phyloP scores from a whole-genome alignment of 2,113 vertebrate species.

The Odontesthes bonariensis region DNA sequence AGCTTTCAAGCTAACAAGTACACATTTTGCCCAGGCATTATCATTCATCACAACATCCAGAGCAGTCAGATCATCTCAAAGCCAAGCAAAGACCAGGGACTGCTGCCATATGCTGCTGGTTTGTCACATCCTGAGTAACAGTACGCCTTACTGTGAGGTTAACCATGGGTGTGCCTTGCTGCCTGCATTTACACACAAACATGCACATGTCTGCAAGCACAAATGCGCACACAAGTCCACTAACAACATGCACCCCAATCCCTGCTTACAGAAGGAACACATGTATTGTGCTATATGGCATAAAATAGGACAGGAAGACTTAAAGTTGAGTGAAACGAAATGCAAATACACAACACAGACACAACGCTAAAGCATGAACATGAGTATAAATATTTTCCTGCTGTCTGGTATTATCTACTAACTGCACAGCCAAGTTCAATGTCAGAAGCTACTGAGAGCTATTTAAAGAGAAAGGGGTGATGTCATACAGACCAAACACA shows the following conservation, averaged over 20 bases:
- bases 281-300: neutral
- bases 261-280: slow-evolving; percentile 14
- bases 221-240: neutral
- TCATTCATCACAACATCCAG: slow-evolving; percentile 32
- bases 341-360: slow-evolving; percentile 18
- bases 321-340: slow-evolving; percentile 3
- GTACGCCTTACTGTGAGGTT: slow-evolving; percentile 74
- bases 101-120: slow-evolving; percentile 71
- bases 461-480: slow-evolving; percentile 71
- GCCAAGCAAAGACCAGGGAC: slow-evolving; percentile 34
- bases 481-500: slow-evolving; percentile 62
- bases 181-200: slow-evolving; percentile 43
- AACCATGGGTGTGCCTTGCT: slow-evolving; percentile 78
- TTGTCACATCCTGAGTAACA: slow-evolving; percentile 69
- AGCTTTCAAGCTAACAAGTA: slow-evolving; percentile 14
- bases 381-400: slow-evolving; percentile 12
- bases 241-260: slow-evolving; percentile 13
- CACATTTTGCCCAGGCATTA: neutral
- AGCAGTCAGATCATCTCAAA: slow-evolving; percentile 46
- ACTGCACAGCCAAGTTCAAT: slow-evolving; percentile 55
- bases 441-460: slow-evolving; percentile 70
- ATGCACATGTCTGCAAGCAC: slow-evolving; percentile 20
- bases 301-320: neutral
- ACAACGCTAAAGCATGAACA: slow-evolving; percentile 3
- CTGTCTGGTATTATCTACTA: slow-evolving; percentile 47